Base-by-base conservation (phyloP, 1,140 invertebrate genomes). In the Macrotrachela quadricornifera region DNA sequence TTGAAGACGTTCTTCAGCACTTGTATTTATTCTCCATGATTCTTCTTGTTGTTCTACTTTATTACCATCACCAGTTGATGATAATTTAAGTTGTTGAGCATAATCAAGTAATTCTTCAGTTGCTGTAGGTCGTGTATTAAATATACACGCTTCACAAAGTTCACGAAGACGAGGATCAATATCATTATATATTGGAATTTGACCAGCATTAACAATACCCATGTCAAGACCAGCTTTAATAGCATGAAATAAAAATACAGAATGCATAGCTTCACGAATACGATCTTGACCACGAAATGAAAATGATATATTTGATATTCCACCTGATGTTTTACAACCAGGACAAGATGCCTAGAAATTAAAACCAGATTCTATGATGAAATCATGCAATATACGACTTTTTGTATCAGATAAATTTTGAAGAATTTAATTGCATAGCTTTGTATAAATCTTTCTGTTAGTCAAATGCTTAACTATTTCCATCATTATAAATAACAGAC, bases 251-350 rank as follows among this genome's bases (percentile, higher is more conserved):
- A 77, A 66, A 59, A 77, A 77, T 0, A 77, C 75, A 53, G 73
- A 73, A 61, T 78, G 77, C 74, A 78, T 77, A 11, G 77, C 76
- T 63, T 77, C 75, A 54, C 77, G 63, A 15, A 78, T 69, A 11
- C 60, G 45, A 37, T 78, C 75, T 66, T 72, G 77, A 16, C 77
- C 77, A 56, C 77, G 64, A 60, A 78, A 78, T n/a, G 76, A 75
- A 62, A 78, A 78, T 1, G 75, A 77, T 53, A 78, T 72, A 59
- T 78, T 78, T 12, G 77, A 79, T 6, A 78, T 73, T 17, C 77
- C 77, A 37, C 77, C 77, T 63, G 21, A 30, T 30, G 21, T 30
- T 30, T 30, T 30, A 30, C 21, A 30, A 30, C 21, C 21, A 30
- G 3, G 21, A 30, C 21, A 30, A 8, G 21, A 30, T 30, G 21